Base-by-base conservation (phyloP, 2,888 invertebrate species). In the Yponomeuta sedellus region DNA sequence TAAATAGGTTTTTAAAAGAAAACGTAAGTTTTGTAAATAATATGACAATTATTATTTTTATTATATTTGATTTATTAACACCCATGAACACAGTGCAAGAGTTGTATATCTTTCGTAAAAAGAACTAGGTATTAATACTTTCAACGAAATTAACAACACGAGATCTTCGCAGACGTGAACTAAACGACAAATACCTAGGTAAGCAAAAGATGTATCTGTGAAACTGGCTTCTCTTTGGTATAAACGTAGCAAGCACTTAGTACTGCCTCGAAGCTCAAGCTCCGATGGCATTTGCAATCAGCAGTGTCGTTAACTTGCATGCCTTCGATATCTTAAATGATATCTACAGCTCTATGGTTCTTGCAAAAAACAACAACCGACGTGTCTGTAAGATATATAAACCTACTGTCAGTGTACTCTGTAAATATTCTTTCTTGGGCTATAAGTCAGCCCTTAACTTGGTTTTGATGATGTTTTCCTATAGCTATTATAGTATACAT, bases 261-360 rank as follows among this genome's bases (percentile, higher is more conserved):
- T 71, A 70, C 67, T 19, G 25, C 16, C 69, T 72, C 72, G 73
- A 81, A 78, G 79, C 77, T 79, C 77, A 81, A 77, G 78, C 76
- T 77, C 77, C 77, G 81, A 85, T 80, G 78, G 79, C 77, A 74
- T 78, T 77, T 73, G 76, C 81, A 87, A 88, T 88, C 88, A 80
- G 80, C 83, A 82, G 83, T 86, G 88, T 88, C 86, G 87, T 89
- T 83, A 87, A 88, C 88, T 88, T 85, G 82, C 81, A 75, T 79
- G 75, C 78, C 77, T 75, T 80, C 77, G 86, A 88, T 88, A 88
- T 78, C 77, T 75, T 75, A 39, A 59, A 59, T 20, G 65, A 65
- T 64, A 64, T 57, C 34, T 59, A 59, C 11, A 10, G 63, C 44
- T 40, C 44, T 52, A 52, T 12, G 59, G 59, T 11, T 20, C 22